These are phyloP conservation scores for Jordanella pulchra DNA, from an alignment of 2,797 vertebrate species.

Conservation along the genomic window DNA sequence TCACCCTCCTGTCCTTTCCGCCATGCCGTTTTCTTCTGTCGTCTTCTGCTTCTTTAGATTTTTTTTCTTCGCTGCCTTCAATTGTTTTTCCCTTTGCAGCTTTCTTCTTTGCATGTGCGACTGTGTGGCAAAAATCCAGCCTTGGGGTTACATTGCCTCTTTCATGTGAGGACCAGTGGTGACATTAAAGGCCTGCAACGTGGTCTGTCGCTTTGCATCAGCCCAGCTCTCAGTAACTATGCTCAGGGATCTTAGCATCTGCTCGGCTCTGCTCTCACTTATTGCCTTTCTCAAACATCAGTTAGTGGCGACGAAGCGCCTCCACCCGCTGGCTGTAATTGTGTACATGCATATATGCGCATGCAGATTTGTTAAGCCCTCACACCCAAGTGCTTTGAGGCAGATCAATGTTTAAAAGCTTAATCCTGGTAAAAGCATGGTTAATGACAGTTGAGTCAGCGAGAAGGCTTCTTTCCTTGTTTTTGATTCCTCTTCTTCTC, in stretches of 20 bases:
- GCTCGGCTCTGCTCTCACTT: constrained; percentile 36
- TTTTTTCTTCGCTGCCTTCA: constrained; percentile 29
- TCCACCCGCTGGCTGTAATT: constrained; percentile 36
- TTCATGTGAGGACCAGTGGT: constrained; percentile 76
- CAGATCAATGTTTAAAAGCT: constrained; percentile 58
- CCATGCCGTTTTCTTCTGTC: constrained; percentile 26
- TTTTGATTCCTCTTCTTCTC: constrained; percentile 11
- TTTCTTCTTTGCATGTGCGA: constrained; percentile 33
- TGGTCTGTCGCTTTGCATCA: constrained; percentile 77
- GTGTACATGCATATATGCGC: constrained; percentile 43
- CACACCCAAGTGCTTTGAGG: constrained; percentile 38
- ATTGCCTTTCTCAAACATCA: constrained; percentile 32
- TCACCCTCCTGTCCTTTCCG: constrained; percentile 18
- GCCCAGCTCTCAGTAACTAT: constrained; percentile 51
- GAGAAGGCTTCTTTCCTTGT: constrained; percentile 11
- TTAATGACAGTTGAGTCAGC: constrained; percentile 53
- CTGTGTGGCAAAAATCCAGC: constrained; percentile 57
- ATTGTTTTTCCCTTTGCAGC: constrained; percentile 45
- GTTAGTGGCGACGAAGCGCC: constrained; percentile 45
- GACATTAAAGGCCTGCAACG: constrained; percentile 76
- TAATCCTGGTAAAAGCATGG: constrained; percentile 36
- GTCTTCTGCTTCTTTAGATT: constrained; percentile 29
- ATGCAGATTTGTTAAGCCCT: constrained; percentile 43
- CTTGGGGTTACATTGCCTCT: constrained; percentile 68
- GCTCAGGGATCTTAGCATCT: constrained; percentile 28